Percentiles rank a stretch among this genome's conserved stretches.
Conservation (phyloP, 2,888 invertebrate genomes). For the Rhopalosiphum nymphaeae region DNA sequence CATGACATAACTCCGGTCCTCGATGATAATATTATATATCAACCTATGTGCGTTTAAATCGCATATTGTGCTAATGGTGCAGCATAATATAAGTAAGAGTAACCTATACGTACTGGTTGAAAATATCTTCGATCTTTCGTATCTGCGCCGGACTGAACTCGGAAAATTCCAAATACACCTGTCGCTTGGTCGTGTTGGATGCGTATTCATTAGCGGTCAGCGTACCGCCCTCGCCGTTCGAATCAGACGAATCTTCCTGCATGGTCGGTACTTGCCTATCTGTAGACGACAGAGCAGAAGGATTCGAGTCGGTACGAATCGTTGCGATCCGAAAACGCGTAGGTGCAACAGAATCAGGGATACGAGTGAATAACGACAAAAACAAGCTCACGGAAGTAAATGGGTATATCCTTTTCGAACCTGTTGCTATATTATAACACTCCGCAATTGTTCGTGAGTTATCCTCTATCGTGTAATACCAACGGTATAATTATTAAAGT, state of each 20-base stretch:
- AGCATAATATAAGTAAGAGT: background rate
- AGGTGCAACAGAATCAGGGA: background rate
- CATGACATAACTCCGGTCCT: too few relatives aligned
- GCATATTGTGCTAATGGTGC: too few relatives aligned
- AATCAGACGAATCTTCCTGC: slow-evolving; percentile 41
- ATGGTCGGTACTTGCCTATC: background rate
- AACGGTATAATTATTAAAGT: background rate
- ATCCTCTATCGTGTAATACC: background rate
- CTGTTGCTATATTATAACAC: background rate
- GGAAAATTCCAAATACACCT: slow-evolving; percentile 52
- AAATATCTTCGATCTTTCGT: slow-evolving; percentile 45
- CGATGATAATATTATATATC: too few relatives aligned
- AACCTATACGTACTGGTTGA: slow-evolving; percentile 28
- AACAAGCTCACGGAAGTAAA: background rate
- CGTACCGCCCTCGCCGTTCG: background rate
- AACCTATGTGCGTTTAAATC: background rate
- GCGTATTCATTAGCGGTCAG: background rate
- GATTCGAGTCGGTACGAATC: background rate
- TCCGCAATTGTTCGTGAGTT: background rate
- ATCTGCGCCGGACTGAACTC: slow-evolving; percentile 54
- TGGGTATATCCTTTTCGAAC: too few relatives aligned
- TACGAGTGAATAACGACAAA: background rate
- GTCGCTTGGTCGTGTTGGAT: slow-evolving; percentile 34
- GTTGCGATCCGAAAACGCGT: background rate
- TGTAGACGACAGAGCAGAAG: too few relatives aligned